Conservation (phyloP, 2,888 invertebrate genomes). For the Limnephilus auricula region DNA sequence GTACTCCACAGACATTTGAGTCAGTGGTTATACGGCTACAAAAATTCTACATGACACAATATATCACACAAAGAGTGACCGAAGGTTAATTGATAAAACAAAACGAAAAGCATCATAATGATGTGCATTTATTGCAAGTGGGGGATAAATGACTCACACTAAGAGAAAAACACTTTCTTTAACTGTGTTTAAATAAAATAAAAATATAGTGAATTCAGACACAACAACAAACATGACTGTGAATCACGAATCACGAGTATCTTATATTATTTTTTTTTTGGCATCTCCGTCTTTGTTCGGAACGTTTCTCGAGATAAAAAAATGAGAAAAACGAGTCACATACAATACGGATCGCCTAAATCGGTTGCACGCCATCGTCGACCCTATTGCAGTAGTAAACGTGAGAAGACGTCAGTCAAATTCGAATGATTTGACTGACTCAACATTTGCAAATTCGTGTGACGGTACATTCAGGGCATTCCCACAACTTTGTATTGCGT, state of each 20-base stretch:
- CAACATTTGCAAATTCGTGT: too few relatives aligned
- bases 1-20: not conserved
- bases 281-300: not conserved
- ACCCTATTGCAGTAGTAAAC: too few relatives aligned
- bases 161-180: not conserved
- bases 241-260: not conserved
- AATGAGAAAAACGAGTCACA: too few relatives aligned
- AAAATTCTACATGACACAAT: not conserved
- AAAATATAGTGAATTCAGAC: not conserved
- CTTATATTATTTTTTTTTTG: too few relatives aligned
- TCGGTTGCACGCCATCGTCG: too few relatives aligned
- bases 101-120: not conserved
- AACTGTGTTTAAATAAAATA: not conserved
- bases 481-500: too few relatives aligned
- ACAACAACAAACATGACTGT: not conserved
- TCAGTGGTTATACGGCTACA: not conserved
- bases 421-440: too few relatives aligned
- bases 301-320: not conserved
- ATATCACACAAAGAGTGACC: not conserved
- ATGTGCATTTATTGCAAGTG: not conserved
- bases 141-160: not conserved
- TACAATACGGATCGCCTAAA: too few relatives aligned
- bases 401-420: too few relatives aligned
- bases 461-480: too few relatives aligned
- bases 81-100: not conserved